A percentile compares a stretch with the other conserved stretches of the same genome.
Conservation (phyloP, 2,113 vertebrate species). For the Tretioscincus oriximinensis region DNA sequence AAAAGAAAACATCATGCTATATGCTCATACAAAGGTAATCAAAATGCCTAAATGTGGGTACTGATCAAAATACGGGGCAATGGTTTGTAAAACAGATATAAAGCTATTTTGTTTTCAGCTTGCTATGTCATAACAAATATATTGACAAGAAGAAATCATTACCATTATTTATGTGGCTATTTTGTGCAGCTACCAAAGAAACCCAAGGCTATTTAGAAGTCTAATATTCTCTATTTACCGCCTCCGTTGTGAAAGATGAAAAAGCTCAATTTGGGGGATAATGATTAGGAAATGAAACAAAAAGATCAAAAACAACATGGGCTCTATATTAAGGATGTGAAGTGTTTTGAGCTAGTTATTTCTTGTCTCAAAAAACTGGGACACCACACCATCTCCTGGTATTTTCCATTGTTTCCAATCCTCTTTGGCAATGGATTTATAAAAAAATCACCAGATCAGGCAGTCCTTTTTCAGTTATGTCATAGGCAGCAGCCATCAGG, state of each 20-base stretch:
- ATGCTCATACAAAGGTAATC: neutral
- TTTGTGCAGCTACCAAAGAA: constrained; percentile 63
- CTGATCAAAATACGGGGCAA: neutral
- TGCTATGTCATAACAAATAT: constrained; percentile 18
- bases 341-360: no score
- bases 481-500: no score
- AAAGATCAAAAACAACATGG: neutral
- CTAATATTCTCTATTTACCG: constrained; percentile 28
- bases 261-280: neutral
- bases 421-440: no score
- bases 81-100: constrained; percentile 12
- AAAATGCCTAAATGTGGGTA: neutral
- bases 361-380: no score
- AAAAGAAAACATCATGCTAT: neutral
- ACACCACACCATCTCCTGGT: no score
- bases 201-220: constrained; percentile 36
- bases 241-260: no score
- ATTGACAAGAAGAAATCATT: constrained; percentile 33
- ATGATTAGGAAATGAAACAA: neutral
- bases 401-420: no score
- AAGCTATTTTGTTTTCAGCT: constrained; percentile 23
- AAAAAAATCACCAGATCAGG: no score
- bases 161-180: constrained; percentile 50
- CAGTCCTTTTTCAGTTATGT: no score
- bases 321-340: neutral